Evolutionary conservation across 2,113 vertebrate species (phyloP).

Genomic region (Hucho hucho): DNA sequence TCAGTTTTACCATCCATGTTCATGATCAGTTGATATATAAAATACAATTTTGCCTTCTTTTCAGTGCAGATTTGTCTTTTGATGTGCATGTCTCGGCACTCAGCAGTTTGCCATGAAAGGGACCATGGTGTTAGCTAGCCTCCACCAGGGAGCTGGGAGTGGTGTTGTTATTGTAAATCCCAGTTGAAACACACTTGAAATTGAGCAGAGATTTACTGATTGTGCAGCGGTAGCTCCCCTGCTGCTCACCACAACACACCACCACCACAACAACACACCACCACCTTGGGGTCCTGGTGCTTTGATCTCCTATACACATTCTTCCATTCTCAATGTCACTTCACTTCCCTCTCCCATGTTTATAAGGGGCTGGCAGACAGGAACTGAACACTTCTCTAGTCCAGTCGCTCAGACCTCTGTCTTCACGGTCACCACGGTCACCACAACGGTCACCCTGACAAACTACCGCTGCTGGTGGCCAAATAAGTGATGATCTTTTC

Average conservation of each 20-base stretch:
- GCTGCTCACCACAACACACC: slow-evolving; percentile 43
- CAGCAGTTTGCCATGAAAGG: background rate
- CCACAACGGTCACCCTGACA: slow-evolving; percentile 48
- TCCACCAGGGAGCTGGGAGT: slow-evolving; percentile 1
- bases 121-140: background rate
- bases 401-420: slow-evolving; percentile 27
- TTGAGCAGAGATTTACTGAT: slow-evolving; percentile 30
- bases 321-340: slow-evolving; percentile 61
- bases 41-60: background rate
- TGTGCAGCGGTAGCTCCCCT: slow-evolving; percentile 33
- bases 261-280: slow-evolving; percentile 45
- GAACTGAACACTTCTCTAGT: slow-evolving; percentile 40
- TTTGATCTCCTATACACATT: slow-evolving; percentile 66
- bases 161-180: slow-evolving; percentile 16
- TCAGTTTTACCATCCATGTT: background rate
- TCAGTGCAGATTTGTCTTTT: background rate
- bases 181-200: slow-evolving; percentile 33
- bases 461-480: background rate
- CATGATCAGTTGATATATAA: background rate
- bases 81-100: background rate
- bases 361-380: slow-evolving; percentile 59
- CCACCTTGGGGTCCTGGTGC: slow-evolving; percentile 33
- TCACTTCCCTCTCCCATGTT: slow-evolving; percentile 45
- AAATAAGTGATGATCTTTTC: background rate
- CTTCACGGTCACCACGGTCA: slow-evolving; percentile 37